Evolutionary conservation across 2,113 vertebrate genomes (phyloP), one percentile per base, ranked within the genome.

Genomic region (Pachycephala philippinensis): DNA sequence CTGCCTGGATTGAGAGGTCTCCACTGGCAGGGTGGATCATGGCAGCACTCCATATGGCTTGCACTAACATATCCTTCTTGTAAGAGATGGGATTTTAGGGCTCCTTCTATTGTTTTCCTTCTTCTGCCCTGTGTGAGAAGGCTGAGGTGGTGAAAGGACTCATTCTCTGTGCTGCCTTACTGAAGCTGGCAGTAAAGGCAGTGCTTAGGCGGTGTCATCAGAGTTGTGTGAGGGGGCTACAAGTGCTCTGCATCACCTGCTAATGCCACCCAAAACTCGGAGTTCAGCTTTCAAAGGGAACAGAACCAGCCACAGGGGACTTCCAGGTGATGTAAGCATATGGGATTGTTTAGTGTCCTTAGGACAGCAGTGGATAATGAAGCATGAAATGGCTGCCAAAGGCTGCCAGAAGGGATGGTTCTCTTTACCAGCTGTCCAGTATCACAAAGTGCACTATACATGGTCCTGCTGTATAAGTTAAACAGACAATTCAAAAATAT

Each of bases 151-250:
- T 64, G 72, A 87, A 75, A 87, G 84, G 27, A 2, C 4, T 87
- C 6, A 33, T 76, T 59, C 14, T 65, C 30, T 3, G 1, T 24
- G 13, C 21, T 44, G 6, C 0, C 0, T 71, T 49, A 19, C 15
- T 61, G 40, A 52, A 52, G 27, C 6, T 90, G 23, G 5, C 33
- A 50, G 9, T 23, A 39, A 84, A 84, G 47, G 27, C 39, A 57
- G 5, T 7, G 23, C 8, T 81, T 45, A 17, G 15, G 24, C 52
- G 19, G 2, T 78, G 9, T 42, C 26, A 50, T 31, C 18, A 49
- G 37, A 42, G 23, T 20, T 77, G 14, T 65, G 39, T 59, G 45
- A 92, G 18, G 23, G 26, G 7, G 4, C 47, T 91, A n/a, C 7
- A 52, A 37, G 14, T 78, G 22, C 11, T 60, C 59, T 59, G 23